phyloP scores from a whole-genome alignment of 2,797 vertebrate genomes.

The Myotis daubentonii region DNA sequence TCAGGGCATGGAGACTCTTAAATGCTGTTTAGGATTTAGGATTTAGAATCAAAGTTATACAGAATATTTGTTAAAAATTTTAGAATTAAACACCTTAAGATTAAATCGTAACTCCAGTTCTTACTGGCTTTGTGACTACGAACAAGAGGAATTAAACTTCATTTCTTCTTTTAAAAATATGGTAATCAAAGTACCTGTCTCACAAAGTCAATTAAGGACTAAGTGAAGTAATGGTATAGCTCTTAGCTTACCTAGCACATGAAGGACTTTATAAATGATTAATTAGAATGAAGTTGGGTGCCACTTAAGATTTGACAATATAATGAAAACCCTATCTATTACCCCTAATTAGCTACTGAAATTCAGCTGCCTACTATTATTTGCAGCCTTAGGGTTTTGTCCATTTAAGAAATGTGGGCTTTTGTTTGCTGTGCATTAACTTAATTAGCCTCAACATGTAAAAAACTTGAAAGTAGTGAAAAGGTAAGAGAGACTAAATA shows the following conservation, averaged over 20 bases:
- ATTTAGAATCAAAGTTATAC: constrained; percentile 13
- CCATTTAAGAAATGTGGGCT: not conserved
- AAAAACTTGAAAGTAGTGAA: not conserved
- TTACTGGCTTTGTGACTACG: not conserved
- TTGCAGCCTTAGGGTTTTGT: not conserved
- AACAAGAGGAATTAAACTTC: not conserved
- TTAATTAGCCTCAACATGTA: not conserved
- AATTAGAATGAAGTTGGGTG: not conserved
- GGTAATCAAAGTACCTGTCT: not conserved
- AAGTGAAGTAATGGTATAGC: not conserved
- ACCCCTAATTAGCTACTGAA: not conserved
- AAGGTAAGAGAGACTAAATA: not conserved
- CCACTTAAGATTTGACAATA: not conserved
- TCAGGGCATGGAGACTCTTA: not conserved
- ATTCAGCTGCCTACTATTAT: not conserved
- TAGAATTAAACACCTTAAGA: not conserved
- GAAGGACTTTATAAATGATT: not conserved
- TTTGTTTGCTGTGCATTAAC: not conserved
- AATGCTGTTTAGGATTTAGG: not conserved
- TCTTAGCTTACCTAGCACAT: not conserved
- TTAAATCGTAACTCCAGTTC: not conserved
- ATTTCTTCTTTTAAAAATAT: not conserved
- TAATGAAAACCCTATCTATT: not conserved
- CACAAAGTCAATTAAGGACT: not conserved
- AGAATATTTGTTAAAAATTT: not conserved